Percentiles rank a stretch among this genome's conserved stretches.
Conservation (phyloP, 2,113 vertebrate genomes). For the Trichomycterus rosablanca region DNA sequence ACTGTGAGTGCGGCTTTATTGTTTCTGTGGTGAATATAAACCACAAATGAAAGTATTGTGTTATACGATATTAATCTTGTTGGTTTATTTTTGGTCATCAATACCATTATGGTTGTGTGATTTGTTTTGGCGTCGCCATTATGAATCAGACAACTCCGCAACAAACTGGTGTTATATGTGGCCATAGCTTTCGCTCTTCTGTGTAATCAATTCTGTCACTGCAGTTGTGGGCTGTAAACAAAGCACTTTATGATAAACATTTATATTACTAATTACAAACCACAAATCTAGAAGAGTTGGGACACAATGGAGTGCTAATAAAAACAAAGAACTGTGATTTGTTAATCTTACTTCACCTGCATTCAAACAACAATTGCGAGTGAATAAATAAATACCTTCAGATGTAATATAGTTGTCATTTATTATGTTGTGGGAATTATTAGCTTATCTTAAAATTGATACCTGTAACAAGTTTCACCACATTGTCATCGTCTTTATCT, state of each 20-base stretch:
- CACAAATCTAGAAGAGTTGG: too few species aligned
- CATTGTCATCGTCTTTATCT: too few species aligned
- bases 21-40: conserved; percentile 11
- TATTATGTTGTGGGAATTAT: too few species aligned
- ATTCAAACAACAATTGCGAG: too few species aligned
- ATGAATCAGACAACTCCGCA: background rate
- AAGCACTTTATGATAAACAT: too few species aligned
- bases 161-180: background rate
- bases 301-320: background rate
- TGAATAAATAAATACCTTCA: too few species aligned
- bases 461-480: too few species aligned
- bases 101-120: background rate
- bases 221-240: background rate
- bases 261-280: too few species aligned
- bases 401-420: too few species aligned
- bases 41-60: conserved; percentile 6
- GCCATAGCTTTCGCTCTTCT: background rate
- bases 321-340: background rate
- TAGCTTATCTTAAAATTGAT: too few species aligned
- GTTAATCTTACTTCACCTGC: background rate
- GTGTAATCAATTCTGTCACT: background rate
- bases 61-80: conserved; percentile 1
- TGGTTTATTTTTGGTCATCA: conserved; percentile 9
- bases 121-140: background rate
- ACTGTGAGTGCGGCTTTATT: conserved; percentile 9